Evolutionary conservation across 2,113 vertebrate species (phyloP).

Genomic region (Recurvirostra avosetta): DNA sequence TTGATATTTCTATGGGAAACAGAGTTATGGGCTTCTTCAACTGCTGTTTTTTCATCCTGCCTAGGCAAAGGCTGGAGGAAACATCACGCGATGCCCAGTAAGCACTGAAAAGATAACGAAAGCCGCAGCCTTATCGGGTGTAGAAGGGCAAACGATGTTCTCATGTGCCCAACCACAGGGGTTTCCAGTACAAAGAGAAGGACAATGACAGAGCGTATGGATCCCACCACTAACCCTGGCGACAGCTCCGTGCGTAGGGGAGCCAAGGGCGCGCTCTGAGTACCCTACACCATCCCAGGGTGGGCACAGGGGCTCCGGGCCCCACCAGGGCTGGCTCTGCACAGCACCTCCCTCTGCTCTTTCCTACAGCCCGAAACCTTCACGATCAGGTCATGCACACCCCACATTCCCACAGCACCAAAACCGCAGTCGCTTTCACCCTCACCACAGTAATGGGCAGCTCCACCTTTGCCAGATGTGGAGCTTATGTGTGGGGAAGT

Average conservation of each 20-base stretch:
- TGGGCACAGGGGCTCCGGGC: background rate
- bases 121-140: background rate
- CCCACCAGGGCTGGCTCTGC: no score
- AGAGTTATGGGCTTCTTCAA: background rate
- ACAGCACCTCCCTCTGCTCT: background rate
- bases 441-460: background rate
- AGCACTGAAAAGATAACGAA: background rate
- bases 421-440: rapidly evolving
- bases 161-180: background rate
- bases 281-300: background rate
- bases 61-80: background rate
- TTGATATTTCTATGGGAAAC: background rate
- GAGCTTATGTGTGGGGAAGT: rapidly evolving
- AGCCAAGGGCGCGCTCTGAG: background rate
- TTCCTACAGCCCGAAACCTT: background rate
- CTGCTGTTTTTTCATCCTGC: background rate
- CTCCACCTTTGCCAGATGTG: background rate
- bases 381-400: rapidly evolving
- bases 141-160: background rate
- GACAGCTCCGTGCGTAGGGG: no score
- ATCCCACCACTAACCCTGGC: background rate
- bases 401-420: rapidly evolving
- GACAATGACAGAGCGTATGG: rapidly evolving
- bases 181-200: background rate
- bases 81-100: background rate